Evolutionary conservation across 1,140 invertebrate genomes (phyloP).

Genomic region (Macrotrachela quadricornifera): DNA sequence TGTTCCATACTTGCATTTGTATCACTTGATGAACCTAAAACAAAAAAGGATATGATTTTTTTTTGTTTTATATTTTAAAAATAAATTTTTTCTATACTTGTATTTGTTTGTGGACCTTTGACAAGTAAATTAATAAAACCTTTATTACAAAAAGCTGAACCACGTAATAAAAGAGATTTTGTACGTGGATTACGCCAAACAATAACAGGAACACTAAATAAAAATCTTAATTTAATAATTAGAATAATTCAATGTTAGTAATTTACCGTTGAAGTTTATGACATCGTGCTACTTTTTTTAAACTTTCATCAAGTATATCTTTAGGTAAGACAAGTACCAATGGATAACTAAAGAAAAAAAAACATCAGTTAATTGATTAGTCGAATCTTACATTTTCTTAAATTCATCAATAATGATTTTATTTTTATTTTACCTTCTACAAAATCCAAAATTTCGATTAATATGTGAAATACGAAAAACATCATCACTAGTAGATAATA

Average conservation of each 20-base stretch:
- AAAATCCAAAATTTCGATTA: too few species aligned
- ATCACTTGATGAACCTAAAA: neutral
- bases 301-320: neutral
- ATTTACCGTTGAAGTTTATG: neutral
- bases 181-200: constrained; percentile 77
- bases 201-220: constrained; percentile 54
- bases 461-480: too few species aligned
- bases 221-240: too few species aligned
- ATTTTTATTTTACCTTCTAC: too few species aligned
- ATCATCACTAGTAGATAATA: neutral
- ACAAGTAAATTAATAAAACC: constrained; percentile 9
- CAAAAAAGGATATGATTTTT: too few species aligned
- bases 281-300: neutral
- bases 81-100: neutral
- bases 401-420: neutral
- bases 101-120: neutral
- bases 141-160: constrained; percentile 14
- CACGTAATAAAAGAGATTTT: constrained; percentile 55
- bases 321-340: neutral
- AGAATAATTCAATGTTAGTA: too few species aligned
- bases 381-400: too few species aligned
- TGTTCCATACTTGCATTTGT: neutral
- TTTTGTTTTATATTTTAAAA: too few species aligned
- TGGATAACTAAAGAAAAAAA: neutral
- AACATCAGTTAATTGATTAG: too few species aligned